Percentiles rank a stretch among this genome's conserved stretches.
phyloP scores from a whole-genome alignment of 1,140 invertebrate genomes.

The Palaemon carinicauda region DNA sequence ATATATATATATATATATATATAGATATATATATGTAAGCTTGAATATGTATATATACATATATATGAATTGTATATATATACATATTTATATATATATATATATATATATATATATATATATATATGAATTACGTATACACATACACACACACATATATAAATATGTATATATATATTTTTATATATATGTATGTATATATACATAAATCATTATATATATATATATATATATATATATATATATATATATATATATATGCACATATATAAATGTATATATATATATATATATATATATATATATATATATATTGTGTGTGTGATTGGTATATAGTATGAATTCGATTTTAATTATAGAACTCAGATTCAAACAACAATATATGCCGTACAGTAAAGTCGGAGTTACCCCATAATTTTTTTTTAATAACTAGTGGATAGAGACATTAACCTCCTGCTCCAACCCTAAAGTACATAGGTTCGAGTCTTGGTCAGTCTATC shows the following conservation, averaged over 20 bases:
- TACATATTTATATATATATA: neutral
- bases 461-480: too few species aligned
- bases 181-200: neutral
- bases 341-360: too few species aligned
- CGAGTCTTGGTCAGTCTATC: too few species aligned
- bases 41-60: too few species aligned
- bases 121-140: neutral
- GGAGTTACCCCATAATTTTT: too few species aligned
- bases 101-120: slow-evolving; percentile 2
- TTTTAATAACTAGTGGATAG: too few species aligned
- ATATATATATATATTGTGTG: neutral
- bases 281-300: neutral
- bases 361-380: too few species aligned
- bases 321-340: too few species aligned
- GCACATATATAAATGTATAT: neutral
- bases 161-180: neutral
- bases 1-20: too few species aligned
- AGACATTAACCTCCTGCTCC: too few species aligned
- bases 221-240: neutral
- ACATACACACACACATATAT: neutral
- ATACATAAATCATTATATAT: neutral
- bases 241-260: neutral
- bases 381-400: too few species aligned
- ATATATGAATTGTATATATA: neutral
- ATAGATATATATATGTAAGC: too few species aligned